A percentile compares a stretch with the other conserved stretches of the same genome.
Evolutionary conservation across 2,797 vertebrate genomes (phyloP).

Genomic region (Diceros bicornis): DNA sequence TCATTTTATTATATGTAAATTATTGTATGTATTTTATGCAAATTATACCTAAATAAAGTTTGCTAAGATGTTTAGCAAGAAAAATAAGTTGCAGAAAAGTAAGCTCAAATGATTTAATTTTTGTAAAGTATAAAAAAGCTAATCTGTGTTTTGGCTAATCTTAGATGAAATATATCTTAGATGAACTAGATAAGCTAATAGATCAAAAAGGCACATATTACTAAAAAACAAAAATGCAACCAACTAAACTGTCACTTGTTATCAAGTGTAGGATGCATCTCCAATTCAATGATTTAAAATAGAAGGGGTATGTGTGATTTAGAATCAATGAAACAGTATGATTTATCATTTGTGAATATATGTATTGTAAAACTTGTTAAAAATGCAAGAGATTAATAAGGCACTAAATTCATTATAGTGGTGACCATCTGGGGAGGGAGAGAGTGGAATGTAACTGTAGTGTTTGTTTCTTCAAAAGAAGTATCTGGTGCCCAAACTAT

Average conservation of each 20-base stretch:
- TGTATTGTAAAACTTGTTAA: background rate
- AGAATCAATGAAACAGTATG: background rate
- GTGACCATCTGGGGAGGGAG: background rate
- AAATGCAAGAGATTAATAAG: background rate
- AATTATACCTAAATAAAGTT: background rate
- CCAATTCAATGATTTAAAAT: background rate
- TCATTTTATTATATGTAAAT: background rate
- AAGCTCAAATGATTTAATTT: constrained; percentile 28
- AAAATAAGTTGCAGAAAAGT: background rate
- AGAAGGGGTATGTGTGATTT: background rate
- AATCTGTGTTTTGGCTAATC: constrained; percentile 22
- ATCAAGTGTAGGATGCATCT: background rate
- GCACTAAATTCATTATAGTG: background rate
- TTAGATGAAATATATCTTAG: background rate
- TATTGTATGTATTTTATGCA: constrained; percentile 20
- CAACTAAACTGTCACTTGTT: background rate
- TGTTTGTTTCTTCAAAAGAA: background rate
- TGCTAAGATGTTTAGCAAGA: background rate
- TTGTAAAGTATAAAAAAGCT: background rate
- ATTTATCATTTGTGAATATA: background rate
- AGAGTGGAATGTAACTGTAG: background rate
- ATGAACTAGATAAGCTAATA: background rate
- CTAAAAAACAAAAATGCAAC: background rate
- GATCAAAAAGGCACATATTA: background rate
- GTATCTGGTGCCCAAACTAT: background rate